Percentiles rank a stretch among this genome's conserved stretches.
phyloP scores from a whole-genome alignment of 2,797 vertebrate genomes.

The Philypnodon macrostomus region DNA sequence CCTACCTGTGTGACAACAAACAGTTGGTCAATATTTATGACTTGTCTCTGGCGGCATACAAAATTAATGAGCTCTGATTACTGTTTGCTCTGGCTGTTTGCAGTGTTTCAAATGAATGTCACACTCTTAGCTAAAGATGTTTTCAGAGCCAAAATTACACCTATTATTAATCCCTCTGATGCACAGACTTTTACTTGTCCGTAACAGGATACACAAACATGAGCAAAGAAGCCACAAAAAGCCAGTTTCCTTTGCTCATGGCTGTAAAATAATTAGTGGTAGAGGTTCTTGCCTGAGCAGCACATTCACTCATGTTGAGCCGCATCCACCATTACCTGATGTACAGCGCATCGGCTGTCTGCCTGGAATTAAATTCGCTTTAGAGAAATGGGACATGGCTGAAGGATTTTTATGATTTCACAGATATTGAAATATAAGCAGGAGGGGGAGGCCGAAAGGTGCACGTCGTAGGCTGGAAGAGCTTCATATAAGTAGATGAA shows the following conservation, averaged over 20 bases:
- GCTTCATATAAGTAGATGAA: conserved; percentile 57
- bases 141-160: conserved; percentile 33
- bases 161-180: conserved; percentile 49
- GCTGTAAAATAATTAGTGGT: conserved; percentile 60
- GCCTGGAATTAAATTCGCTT: conserved; percentile 66
- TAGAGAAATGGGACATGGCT: conserved; percentile 71
- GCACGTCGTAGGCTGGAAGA: conserved; percentile 25
- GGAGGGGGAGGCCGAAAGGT: conserved; percentile 32
- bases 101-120: conserved; percentile 43
- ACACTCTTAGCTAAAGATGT: conserved; percentile 42
- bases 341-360: conserved; percentile 47
- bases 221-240: conserved; percentile 12
- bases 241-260: conserved; percentile 50
- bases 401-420: conserved; percentile 76
- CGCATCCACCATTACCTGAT: conserved; percentile 70
- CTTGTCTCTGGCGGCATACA: conserved; percentile 30
- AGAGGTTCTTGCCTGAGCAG: conserved; percentile 58
- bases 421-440: conserved; percentile 70
- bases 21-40: conserved; percentile 30
- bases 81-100: conserved; percentile 40
- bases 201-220: conserved; percentile 1
- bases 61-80: conserved; percentile 40
- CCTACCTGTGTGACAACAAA: conserved; percentile 21
- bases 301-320: conserved; percentile 57
- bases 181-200: conserved; percentile 24